phyloP scores from a whole-genome alignment of 2,113 vertebrate species.

The Dasypus novemcinctus region DNA sequence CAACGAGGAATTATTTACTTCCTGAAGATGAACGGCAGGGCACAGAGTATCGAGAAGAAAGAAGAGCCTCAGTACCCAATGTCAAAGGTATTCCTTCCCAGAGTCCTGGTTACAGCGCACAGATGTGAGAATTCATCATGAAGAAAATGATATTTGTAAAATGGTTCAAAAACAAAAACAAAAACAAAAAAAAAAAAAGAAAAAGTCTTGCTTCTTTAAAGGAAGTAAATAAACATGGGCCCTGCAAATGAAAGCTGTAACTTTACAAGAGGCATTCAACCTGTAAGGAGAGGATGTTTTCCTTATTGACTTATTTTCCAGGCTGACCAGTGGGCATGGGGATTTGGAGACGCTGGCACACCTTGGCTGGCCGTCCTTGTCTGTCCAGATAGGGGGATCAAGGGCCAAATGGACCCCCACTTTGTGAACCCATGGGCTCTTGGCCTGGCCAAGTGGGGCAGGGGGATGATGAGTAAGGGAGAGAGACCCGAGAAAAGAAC shows the following conservation, averaged over 20 bases:
- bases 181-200: not conserved
- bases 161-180: not conserved
- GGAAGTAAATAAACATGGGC: not conserved
- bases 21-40: not conserved
- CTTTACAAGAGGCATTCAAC: not conserved
- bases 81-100: not conserved
- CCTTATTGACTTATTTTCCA: not conserved
- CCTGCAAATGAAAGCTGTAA: not conserved
- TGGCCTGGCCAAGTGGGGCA: not conserved
- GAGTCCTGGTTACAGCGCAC: not conserved
- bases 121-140: not conserved
- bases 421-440: not conserved
- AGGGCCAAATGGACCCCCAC: not conserved
- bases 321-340: not conserved
- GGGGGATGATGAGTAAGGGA: not conserved
- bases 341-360: not conserved
- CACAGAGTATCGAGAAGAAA: not conserved
- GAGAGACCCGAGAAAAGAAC: not conserved
- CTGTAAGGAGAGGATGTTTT: not conserved
- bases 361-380: not conserved
- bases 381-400: not conserved
- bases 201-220: not conserved
- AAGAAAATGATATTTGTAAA: conserved; percentile 6
- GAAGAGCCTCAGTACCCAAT: not conserved
- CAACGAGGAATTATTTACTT: conserved; percentile 14